These are phyloP conservation scores for Oscheius sp. DNA, from an alignment of 2,888 invertebrate genomes.

Conservation along the genomic window DNA sequence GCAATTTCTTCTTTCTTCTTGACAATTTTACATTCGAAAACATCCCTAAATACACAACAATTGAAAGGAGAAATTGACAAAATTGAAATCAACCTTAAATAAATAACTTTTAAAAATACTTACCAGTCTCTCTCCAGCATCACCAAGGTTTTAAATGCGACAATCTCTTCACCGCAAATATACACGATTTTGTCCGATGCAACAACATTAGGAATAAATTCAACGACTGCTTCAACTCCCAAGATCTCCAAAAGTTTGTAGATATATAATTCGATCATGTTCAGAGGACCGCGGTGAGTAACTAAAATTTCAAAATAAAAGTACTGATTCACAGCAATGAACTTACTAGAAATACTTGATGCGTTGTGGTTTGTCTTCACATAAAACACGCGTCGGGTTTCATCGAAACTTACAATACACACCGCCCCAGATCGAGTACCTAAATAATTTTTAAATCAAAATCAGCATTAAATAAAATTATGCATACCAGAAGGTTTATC, in stretches of 20 bases:
- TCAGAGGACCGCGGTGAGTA: constrained; percentile 6
- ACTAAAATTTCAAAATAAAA: constrained; percentile 14
- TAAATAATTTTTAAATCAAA: constrained; percentile 22
- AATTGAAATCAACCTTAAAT: constrained; percentile 5
- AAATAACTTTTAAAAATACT: constrained; percentile 16
- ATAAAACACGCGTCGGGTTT: background rate
- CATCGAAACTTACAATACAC: constrained; percentile 8
- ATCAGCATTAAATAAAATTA: constrained; percentile 4
- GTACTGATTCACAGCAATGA: too few relatives aligned
- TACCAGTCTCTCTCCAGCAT: constrained; percentile 14
- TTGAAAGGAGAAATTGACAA: background rate
- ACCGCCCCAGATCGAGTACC: constrained; percentile 10
- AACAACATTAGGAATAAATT: constrained; percentile 12
- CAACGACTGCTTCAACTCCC: background rate
- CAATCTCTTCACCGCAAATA: constrained; percentile 1
- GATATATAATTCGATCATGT: constrained; percentile 8
- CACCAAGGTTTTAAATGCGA: background rate
- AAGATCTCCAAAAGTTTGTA: constrained; percentile 15
- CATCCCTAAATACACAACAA: constrained; percentile 14
- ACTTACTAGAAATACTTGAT: constrained; percentile 13
- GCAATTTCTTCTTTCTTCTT: constrained; percentile 6
- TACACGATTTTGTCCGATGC: constrained; percentile 13
- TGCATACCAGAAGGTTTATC: constrained; percentile 17
- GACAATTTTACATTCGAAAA: constrained; percentile 20
- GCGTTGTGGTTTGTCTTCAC: constrained; percentile 18